Conservation (phyloP, 2,113 vertebrate genomes). For the Dasypus novemcinctus region DNA sequence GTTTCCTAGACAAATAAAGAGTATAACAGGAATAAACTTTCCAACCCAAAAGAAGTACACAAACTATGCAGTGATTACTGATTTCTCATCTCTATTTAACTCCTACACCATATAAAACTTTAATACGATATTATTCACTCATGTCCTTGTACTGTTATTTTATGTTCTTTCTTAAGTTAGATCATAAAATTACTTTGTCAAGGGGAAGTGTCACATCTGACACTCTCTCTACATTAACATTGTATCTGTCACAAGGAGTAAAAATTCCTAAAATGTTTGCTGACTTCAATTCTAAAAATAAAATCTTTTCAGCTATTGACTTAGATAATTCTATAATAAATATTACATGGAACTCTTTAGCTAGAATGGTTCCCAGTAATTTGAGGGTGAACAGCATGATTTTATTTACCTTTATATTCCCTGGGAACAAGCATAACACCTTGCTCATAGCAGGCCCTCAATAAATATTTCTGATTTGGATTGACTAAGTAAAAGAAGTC, state of each 20-base stretch:
- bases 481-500: not conserved
- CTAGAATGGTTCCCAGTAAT: not conserved
- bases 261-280: slow-evolving; percentile 18
- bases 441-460: not conserved
- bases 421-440: not conserved
- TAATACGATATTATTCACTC: not conserved
- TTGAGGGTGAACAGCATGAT: not conserved
- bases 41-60: not conserved
- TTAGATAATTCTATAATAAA: not conserved
- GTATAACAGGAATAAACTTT: not conserved
- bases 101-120: not conserved
- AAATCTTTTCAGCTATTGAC: not conserved
- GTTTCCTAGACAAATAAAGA: not conserved
- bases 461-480: not conserved
- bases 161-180: not conserved
- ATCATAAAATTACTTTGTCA: slow-evolving; percentile 14
- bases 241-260: not conserved
- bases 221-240: not conserved
- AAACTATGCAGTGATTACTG: not conserved
- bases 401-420: not conserved
- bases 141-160: not conserved
- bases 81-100: not conserved
- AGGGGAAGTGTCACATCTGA: not conserved
- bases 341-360: not conserved
- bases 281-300: not conserved